Evolutionary conservation across 2,797 vertebrate genomes (phyloP).

Genomic region (Amblyraja radiata): DNA sequence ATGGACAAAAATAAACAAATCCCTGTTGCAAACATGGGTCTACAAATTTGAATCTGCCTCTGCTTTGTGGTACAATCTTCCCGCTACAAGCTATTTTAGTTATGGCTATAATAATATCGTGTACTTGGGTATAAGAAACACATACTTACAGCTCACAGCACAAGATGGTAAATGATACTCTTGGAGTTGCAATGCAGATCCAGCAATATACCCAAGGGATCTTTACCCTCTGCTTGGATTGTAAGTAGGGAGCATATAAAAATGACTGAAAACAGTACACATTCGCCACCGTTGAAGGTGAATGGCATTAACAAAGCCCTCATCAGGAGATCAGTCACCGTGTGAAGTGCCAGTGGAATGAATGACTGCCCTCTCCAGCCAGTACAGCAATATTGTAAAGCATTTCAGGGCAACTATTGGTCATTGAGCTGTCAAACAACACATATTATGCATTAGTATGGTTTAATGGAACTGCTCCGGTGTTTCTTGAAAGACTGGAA

Average conservation of each 20-base stretch:
- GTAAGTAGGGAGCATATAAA: neutral
- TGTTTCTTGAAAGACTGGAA: neutral
- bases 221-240: neutral
- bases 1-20: no score
- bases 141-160: neutral
- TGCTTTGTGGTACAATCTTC: neutral
- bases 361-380: neutral
- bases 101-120: neutral
- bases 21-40: neutral
- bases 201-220: neutral
- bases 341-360: neutral
- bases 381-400: neutral
- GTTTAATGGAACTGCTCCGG: slow-evolving; percentile 15
- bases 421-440: slow-evolving; percentile 13
- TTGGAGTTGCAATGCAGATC: neutral
- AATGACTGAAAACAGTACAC: neutral
- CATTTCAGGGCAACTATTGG: slow-evolving; percentile 12
- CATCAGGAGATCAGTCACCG: neutral
- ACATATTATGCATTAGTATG: slow-evolving; percentile 2
- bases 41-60: neutral
- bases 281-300: neutral
- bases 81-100: neutral
- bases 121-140: neutral
- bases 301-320: neutral
- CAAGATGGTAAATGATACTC: neutral